These are phyloP conservation scores for Vespertilio murinus DNA, from an alignment of 2,797 vertebrate species.

Conservation along the genomic window DNA sequence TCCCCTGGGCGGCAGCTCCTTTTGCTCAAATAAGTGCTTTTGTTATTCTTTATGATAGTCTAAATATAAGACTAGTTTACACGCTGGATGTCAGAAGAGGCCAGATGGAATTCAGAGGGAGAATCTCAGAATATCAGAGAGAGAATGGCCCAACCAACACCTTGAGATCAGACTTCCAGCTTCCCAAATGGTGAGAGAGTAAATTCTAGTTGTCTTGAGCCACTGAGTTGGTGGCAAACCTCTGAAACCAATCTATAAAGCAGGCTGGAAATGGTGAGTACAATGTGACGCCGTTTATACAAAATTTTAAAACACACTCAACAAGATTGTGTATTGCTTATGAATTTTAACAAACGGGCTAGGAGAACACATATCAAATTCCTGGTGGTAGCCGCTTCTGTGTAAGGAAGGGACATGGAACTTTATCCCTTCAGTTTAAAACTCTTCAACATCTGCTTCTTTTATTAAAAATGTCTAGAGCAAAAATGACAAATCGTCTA, in stretches of 20 bases:
- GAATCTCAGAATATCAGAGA: background rate
- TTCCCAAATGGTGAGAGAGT: background rate
- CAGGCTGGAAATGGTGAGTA: background rate
- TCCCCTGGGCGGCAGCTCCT: no score
- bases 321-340: background rate
- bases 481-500: background rate
- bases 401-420: background rate
- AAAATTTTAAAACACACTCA: background rate
- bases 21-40: background rate
- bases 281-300: background rate
- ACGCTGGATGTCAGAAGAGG: background rate
- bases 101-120: background rate
- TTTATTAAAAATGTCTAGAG: background rate
- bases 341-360: background rate
- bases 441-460: background rate
- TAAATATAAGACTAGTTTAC: background rate
- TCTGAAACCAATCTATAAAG: background rate
- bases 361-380: background rate
- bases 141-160: background rate
- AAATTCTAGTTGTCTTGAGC: background rate
- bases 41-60: background rate
- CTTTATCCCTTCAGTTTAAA: background rate
- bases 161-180: background rate
- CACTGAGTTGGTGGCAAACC: background rate
- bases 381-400: background rate